A percentile compares a stretch with the other conserved stretches of the same genome.
Conservation (phyloP, 2,113 vertebrate genomes). For the Pseudorectes ferrugineus region DNA sequence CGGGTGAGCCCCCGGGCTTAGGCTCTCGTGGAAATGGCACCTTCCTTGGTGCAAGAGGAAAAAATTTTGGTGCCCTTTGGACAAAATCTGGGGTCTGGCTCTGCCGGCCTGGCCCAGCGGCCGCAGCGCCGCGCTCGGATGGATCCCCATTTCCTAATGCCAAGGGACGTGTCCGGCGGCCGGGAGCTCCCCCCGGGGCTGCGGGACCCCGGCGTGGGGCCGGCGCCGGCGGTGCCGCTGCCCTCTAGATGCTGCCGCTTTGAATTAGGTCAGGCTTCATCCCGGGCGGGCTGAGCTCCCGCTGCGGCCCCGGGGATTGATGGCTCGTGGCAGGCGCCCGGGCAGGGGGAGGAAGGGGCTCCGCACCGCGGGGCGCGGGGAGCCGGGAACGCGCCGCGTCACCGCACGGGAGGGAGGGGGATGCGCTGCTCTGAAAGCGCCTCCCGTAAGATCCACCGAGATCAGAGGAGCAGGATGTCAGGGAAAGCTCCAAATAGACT, state of each 20-base stretch:
- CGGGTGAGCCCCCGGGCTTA: neutral
- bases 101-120: neutral
- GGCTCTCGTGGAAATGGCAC: neutral
- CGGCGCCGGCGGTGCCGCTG: neutral
- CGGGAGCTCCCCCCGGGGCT: neutral
- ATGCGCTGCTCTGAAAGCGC: neutral
- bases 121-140: accelerated
- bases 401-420: accelerated
- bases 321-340: neutral
- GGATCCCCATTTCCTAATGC: neutral
- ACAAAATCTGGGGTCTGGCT: no score
- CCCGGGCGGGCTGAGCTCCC: neutral
- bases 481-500: neutral
- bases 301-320: neutral
- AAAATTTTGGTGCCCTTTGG: accelerated
- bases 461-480: neutral
- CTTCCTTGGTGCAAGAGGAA: neutral
- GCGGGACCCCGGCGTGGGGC: neutral
- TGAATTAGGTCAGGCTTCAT: constrained; percentile 60
- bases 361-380: neutral
- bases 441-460: neutral
- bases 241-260: neutral
- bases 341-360: neutral
- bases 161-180: neutral
- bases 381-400: neutral